phyloP scores from a whole-genome alignment of 2,797 vertebrate species.

The Rhabdomys pumilio region DNA sequence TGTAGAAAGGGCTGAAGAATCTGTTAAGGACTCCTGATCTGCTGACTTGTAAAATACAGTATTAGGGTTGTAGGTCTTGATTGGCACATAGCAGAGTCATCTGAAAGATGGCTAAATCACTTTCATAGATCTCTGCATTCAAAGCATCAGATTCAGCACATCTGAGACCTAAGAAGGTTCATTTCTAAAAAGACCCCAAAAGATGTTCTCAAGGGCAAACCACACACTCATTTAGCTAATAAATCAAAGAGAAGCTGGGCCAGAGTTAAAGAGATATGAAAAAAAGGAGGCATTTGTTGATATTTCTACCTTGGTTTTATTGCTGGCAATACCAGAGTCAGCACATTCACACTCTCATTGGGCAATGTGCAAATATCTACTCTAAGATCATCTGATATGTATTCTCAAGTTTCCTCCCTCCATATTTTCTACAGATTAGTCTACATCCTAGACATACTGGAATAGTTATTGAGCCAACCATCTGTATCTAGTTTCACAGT shows the following conservation, averaged over 20 bases:
- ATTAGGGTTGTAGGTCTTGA: neutral
- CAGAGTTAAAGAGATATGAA: neutral
- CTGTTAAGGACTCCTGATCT: neutral
- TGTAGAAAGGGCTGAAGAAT: neutral
- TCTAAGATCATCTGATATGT: neutral
- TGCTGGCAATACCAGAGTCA: slow-evolving; percentile 27
- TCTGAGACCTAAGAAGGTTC: neutral
- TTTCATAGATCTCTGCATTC: neutral
- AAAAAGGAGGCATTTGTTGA: neutral
- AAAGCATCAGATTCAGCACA: slow-evolving; percentile 29
- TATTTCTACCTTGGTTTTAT: slow-evolving; percentile 44
- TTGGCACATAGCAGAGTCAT: neutral
- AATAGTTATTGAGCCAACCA: slow-evolving; percentile 70
- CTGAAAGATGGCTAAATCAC: neutral
- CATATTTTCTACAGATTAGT: slow-evolving; percentile 59
- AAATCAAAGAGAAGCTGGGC: slow-evolving; percentile 10
- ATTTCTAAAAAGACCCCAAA: neutral
- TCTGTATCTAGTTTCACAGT: slow-evolving; percentile 76
- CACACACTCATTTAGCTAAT: neutral
- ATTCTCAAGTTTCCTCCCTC: slow-evolving; percentile 58
- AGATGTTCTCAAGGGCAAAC: neutral
- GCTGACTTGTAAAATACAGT: neutral
- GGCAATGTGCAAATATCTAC: slow-evolving; percentile 47
- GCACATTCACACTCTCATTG: neutral
- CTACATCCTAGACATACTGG: slow-evolving; percentile 48